Base-by-base conservation (phyloP, 1,140 invertebrate genomes). In the Macrostomum lignano region DNA sequence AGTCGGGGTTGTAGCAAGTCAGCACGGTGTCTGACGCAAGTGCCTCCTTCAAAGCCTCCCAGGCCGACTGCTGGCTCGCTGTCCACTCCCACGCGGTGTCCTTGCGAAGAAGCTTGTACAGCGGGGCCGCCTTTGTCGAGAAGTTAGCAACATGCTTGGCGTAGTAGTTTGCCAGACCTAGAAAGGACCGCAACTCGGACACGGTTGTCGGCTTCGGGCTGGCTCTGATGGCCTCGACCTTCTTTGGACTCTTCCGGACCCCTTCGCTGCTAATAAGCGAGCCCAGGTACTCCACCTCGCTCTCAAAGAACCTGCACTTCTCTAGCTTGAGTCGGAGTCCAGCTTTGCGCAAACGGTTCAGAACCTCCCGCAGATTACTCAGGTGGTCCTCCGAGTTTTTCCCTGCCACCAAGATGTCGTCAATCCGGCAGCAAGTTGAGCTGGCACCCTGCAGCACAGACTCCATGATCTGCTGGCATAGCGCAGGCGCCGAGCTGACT, bases 1-100 rank as follows among this genome's bases (percentile, higher is more conserved):
- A 22, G 13, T 40, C 37, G 17, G 37, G 39, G 37, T 56, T 40
- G 31, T 39, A 50, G 31, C 48, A 45, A 7, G 29, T 36, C 7
- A 53, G 40, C 6, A 52, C 10, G 13, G 23, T 17, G 6, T 17
- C 11, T 30, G 15, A 14, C 5, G 28, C 6, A 5, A 30, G 15
- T 13, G 15, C 6, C 6, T 30, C 28, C 20, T 30, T 30, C 6
- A 30, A 6, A 6, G 6, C 6, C 11, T 7, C 11, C 15, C 15
- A 30, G 20, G 7, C 11, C 20, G 10, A 9, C 13, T 43, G 15
- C 9, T 38, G 33, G 22, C 40, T 13, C n/a, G 21, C 9, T 13
- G 17, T 19, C 38, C 36, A 45, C 6, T 17, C 21, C 21, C 19
- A 40, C 2, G 7, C 19, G 17, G 33, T 13, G 34, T 38, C 3